phyloP scores from a whole-genome alignment of 2,797 vertebrate genomes.

The Gymnothorax reevesii region DNA sequence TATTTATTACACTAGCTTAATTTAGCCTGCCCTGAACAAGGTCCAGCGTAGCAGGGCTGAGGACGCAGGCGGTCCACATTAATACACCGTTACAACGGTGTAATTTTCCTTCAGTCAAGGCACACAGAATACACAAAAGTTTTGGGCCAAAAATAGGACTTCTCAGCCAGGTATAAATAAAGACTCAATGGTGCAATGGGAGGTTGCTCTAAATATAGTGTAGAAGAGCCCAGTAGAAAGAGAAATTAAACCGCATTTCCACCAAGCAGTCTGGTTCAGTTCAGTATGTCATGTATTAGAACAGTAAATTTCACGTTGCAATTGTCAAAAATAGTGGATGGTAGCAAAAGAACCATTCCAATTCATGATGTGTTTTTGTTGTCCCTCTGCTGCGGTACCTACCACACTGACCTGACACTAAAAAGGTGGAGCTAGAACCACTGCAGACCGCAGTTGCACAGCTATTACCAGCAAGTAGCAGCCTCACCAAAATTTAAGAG shows the following conservation, averaged over 20 bases:
- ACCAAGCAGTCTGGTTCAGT: too few relatives aligned
- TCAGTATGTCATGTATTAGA: too few relatives aligned
- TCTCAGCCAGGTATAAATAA: neutral
- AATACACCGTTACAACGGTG: neutral
- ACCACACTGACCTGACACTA: too few relatives aligned
- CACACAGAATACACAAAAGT: neutral
- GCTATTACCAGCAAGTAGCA: too few relatives aligned
- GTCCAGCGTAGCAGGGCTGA: neutral
- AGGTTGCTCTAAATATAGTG: neutral
- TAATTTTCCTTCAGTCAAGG: neutral
- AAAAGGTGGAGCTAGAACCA: too few relatives aligned
- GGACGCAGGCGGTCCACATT: neutral
- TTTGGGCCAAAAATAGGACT: neutral
- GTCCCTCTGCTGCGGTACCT: too few relatives aligned
- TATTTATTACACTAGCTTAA: neutral
- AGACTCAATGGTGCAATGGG: neutral
- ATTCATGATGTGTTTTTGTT: too few relatives aligned
- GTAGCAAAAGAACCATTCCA: too few relatives aligned
- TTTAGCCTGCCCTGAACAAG: neutral
- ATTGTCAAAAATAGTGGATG: too few relatives aligned
- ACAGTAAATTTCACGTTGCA: too few relatives aligned
- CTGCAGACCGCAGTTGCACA: too few relatives aligned
- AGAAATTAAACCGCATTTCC: neutral
- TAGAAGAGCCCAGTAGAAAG: neutral
- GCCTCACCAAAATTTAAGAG: too few relatives aligned